Base-by-base conservation (phyloP, 2,888 invertebrate species). In the Sceliomorpha sp. region DNA sequence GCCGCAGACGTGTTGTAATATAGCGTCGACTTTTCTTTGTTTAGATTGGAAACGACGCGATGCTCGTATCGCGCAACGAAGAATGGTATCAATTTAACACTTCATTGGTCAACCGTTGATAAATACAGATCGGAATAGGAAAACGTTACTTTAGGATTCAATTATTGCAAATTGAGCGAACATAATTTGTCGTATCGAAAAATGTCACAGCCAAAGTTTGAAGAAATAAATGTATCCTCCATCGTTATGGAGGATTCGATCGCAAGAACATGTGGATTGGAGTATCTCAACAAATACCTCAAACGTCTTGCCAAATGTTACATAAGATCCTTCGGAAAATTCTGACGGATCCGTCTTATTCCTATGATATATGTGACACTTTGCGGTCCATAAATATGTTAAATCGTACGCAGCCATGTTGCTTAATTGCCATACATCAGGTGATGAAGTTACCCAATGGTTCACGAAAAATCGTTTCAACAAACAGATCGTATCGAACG, bases 61-160 rank as follows among this genome's bases (percentile, higher is more conserved):
- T 34, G 68, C 44, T 62, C 56, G 60, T 51, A 24, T 17, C 39
- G 37, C 20, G 37, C 27, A 24, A 51, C 44, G 27, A 42, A 27
- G 56, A 68, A 68, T 68, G 10, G 58, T 34, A 42, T 27, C 68
- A 60, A 62, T 68, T 42, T 68, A 62, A 68, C 70, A 70, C 50
- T 55, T 58, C 59, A n/a, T n/a, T n/a, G 48, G 55, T 51, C 48
- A 20, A 20, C 20, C n/a, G n/a, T n/a, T n/a, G n/a, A n/a, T n/a
- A n/a, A n/a, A n/a, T n/a, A n/a, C n/a, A n/a, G n/a, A n/a, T n/a
- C n/a, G n/a, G n/a, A n/a, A n/a, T n/a, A n/a, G n/a, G n/a, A n/a
- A n/a, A n/a, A n/a, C n/a, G n/a, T n/a, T n/a, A n/a, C n/a, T n/a
- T n/a, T n/a, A n/a, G n/a, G n/a, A n/a, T n/a, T n/a, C n/a, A n/a